A percentile compares a stretch with the other conserved stretches of the same genome.
Evolutionary conservation across 2,797 vertebrate genomes (phyloP).

Genomic region (Scolopax rusticola): DNA sequence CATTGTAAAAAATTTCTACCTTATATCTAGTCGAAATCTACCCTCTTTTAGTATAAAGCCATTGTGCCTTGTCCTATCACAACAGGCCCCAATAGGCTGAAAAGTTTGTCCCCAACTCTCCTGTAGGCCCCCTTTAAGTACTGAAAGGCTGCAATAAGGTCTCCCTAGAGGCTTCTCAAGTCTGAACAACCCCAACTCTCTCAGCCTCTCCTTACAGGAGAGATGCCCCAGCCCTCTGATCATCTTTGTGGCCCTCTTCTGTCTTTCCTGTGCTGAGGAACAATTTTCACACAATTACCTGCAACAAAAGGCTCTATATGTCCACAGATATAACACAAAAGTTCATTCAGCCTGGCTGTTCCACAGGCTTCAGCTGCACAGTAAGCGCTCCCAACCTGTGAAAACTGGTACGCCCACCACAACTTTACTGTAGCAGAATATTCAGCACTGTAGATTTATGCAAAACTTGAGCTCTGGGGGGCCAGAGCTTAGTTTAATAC

Average conservation of each 20-base stretch:
- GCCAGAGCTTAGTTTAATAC: background rate
- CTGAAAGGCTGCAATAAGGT: background rate
- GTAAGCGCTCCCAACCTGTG: background rate
- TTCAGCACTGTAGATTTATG: background rate
- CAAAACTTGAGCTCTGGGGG: background rate
- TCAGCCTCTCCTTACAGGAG: background rate
- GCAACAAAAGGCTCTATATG: background rate
- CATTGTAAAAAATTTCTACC: background rate
- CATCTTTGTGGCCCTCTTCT: background rate
- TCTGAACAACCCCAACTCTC: background rate
- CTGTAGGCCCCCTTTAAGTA: background rate
- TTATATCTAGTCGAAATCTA: background rate
- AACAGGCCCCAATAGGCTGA: background rate
- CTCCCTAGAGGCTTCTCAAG: background rate
- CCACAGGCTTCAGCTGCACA: background rate
- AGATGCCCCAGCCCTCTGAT: background rate
- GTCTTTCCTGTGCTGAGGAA: background rate
- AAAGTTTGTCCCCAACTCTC: background rate
- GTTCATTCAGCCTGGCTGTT: background rate
- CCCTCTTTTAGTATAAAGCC: background rate
- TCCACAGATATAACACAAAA: background rate
- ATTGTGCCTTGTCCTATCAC: background rate
- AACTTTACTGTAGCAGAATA: background rate
- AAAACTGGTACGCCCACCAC: background rate
- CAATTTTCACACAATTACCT: background rate